These are phyloP conservation scores for Caenorhabditis briggsae DNA, from an alignment of 1,140 invertebrate species.

Conservation along the genomic window DNA sequence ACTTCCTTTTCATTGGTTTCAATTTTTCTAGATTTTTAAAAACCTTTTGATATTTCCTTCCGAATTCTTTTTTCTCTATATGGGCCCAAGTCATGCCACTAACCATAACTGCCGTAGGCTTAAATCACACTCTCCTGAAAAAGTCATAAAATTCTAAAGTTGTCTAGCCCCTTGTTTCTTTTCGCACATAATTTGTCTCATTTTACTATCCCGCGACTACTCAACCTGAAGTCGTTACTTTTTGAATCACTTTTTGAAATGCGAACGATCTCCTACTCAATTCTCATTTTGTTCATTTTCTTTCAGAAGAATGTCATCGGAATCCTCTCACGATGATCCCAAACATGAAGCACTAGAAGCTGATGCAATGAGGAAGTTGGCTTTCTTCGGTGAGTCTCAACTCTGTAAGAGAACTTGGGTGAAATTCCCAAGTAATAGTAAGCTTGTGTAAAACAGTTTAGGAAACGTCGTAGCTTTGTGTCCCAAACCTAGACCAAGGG, in stretches of 20 bases:
- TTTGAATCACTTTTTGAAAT: too few species aligned
- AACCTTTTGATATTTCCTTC: not conserved
- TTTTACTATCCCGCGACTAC: not conserved
- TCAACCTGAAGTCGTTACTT: slow-evolving; percentile 29
- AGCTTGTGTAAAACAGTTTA: too few species aligned
- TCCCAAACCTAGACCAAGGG: not conserved
- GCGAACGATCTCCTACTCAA: not conserved
- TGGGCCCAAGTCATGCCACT: too few species aligned
- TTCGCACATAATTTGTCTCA: slow-evolving; percentile 34
- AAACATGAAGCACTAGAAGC: slow-evolving; percentile 43
- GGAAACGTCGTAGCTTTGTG: too few species aligned
- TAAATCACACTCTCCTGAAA: not conserved
- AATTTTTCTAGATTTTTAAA: not conserved
- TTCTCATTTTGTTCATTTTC: not conserved
- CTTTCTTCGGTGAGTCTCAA: slow-evolving; percentile 1
- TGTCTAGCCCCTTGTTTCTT: not conserved
- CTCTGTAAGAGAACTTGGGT: not conserved
- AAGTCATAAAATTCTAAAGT: slow-evolving; percentile 40
- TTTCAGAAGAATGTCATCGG: not conserved
- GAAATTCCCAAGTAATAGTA: too few species aligned
- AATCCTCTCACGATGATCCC: slow-evolving; percentile 35
- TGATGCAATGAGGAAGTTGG: slow-evolving; percentile 39
- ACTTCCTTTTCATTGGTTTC: not conserved
- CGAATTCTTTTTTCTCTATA: too few species aligned
- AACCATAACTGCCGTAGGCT: too few species aligned